Evolutionary conservation across 2,113 vertebrate genomes (phyloP).

Genomic region (Pedetes capensis): DNA sequence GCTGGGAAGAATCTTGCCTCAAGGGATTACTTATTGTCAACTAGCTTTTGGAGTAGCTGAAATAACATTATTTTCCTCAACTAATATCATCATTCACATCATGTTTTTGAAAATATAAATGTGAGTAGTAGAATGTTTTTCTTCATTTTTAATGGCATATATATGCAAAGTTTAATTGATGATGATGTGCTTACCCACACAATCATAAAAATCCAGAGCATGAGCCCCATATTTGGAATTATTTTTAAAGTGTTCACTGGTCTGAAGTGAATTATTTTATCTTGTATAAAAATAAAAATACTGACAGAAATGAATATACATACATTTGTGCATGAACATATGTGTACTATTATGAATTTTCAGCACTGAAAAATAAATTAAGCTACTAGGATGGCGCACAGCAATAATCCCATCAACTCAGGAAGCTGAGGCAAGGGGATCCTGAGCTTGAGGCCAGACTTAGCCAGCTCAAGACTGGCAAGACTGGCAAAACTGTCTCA

Average conservation of each 20-base stretch:
- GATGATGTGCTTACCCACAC: not conserved
- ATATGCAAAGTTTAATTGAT: not conserved
- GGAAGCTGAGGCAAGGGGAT: too few relatives aligned
- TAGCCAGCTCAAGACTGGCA: too few relatives aligned
- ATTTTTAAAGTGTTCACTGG: not conserved
- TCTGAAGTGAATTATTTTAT: not conserved
- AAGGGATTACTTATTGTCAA: conserved; percentile 39
- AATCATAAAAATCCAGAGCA: not conserved
- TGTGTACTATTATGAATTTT: not conserved
- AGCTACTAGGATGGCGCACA: too few relatives aligned
- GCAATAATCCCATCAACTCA: too few relatives aligned
- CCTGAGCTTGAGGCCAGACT: too few relatives aligned
- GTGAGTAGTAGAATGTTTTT: not conserved
- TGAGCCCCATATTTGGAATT: not conserved
- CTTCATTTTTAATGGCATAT: too few relatives aligned
- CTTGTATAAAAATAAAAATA: not conserved
- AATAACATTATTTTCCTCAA: conserved; percentile 45
- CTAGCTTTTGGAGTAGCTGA: not conserved
- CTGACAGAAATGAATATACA: not conserved
- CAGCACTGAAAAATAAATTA: too few relatives aligned
- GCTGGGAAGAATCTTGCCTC: conserved; percentile 35
- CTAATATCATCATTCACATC: conserved; percentile 11
- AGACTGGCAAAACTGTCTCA: too few relatives aligned
- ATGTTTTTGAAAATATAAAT: not conserved
- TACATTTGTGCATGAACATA: rapidly evolving